phyloP scores from a whole-genome alignment of 2,888 invertebrate genomes.

The Mythimna loreyi region DNA sequence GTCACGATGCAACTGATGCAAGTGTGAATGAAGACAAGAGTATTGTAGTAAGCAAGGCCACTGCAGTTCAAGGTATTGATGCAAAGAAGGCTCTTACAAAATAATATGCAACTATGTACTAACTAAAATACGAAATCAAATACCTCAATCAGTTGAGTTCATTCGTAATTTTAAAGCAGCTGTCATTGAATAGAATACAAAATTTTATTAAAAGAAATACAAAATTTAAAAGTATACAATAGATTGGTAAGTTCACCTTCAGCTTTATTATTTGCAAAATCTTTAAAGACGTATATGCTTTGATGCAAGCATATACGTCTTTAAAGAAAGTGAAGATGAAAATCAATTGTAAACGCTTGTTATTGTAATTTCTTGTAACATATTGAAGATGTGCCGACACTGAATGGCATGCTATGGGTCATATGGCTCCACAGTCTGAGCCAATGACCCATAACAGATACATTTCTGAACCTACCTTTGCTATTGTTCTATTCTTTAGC shows the following conservation, averaged over 20 bases:
- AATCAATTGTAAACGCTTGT: conserved; percentile 33
- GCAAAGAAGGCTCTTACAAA: conserved; percentile 16
- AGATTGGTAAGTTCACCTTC: conserved; percentile 11
- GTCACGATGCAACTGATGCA: conserved; percentile 25
- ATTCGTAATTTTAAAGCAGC: not conserved
- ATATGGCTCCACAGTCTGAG: conserved; percentile 12
- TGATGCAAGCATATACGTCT: no score
- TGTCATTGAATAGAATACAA: not conserved
- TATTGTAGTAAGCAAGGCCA: conserved; percentile 22
- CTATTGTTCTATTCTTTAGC: conserved; percentile 35
- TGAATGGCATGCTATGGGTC: conserved; percentile 2
- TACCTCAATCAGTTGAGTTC: not conserved
- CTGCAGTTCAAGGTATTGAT: conserved; percentile 15
- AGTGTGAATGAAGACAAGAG: conserved; percentile 25
- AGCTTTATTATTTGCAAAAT: conserved; percentile 2
- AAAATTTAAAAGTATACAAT: no score
- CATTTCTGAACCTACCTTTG: conserved; percentile 8
- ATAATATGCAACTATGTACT: conserved; percentile 7
- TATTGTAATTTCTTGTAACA: conserved; percentile 9
- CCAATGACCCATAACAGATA: conserved; percentile 35
- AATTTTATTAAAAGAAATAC: no score
- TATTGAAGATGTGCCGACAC: conserved; percentile 10
- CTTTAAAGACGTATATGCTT: not conserved
- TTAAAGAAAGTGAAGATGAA: conserved; percentile 23
- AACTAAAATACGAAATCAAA: conserved; percentile 11